These are phyloP conservation scores for Psophia crepitans DNA, from an alignment of 2,113 vertebrate genomes.

Conservation along the genomic window DNA sequence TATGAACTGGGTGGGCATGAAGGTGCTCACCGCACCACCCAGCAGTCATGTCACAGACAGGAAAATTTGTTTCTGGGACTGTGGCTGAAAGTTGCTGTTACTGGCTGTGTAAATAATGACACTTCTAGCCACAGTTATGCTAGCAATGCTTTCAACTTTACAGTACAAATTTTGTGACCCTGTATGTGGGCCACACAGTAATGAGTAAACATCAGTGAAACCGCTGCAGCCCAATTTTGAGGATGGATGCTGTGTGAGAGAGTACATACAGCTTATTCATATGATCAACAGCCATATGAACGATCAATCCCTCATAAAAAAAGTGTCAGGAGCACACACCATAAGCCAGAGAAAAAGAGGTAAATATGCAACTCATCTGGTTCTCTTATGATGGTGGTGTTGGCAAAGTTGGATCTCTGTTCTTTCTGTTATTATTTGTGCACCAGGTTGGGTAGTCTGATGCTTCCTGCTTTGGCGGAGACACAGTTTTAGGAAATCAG, in stretches of 20 bases:
- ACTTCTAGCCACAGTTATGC: not conserved
- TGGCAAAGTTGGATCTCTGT: not conserved
- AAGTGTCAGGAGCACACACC: not conserved
- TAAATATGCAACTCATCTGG: not conserved
- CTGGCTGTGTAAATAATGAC: not conserved
- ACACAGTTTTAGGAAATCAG: not conserved
- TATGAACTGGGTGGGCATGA: rapidly evolving
- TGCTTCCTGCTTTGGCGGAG: not conserved
- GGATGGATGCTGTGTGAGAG: not conserved
- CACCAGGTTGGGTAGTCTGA: not conserved
- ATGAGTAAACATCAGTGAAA: not conserved
- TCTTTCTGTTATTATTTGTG: not conserved
- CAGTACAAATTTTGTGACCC: not conserved
- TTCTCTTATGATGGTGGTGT: not conserved
- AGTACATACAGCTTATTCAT: not conserved
- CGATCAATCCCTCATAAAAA: not conserved
- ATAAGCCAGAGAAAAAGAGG: not conserved
- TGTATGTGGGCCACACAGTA: not conserved
- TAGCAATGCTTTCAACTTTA: not conserved
- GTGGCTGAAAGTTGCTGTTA: not conserved
- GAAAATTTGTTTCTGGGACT: not conserved
- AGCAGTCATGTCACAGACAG: not conserved
- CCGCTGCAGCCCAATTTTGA: not conserved
- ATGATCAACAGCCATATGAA: not conserved
- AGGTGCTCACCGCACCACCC: not conserved